These are phyloP conservation scores for Drosophila neutralis DNA, from an alignment of 2,888 invertebrate genomes.

Conservation along the genomic window DNA sequence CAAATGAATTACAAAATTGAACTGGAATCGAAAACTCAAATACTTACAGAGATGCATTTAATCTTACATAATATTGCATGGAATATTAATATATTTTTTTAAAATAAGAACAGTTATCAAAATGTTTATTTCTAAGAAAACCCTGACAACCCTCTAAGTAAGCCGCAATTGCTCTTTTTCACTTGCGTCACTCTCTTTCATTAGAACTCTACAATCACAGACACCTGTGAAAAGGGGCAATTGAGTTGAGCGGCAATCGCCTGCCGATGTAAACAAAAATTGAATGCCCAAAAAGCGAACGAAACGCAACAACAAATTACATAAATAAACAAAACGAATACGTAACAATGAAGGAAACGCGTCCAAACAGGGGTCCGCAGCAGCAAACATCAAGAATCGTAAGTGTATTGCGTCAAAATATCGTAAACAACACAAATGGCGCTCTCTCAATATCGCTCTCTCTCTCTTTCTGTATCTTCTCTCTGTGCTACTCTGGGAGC, in stretches of 20 bases:
- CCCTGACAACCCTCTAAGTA: conserved; percentile 60
- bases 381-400: conserved; percentile 1
- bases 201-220: conserved; percentile 49
- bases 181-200: conserved; percentile 34
- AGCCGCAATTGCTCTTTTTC: conserved; percentile 8
- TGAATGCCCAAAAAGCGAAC: conserved; percentile 13
- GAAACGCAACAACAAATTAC: conserved; percentile 27
- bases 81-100: neutral
- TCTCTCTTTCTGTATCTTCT: conserved; percentile 3
- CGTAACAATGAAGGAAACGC: conserved; percentile 56
- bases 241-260: conserved; percentile 51
- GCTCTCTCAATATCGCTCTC: conserved; percentile 6
- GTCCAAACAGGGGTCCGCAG: conserved; percentile 29
- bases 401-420: conserved; percentile 38
- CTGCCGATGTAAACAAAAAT: conserved; percentile 60
- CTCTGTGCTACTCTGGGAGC: conserved; percentile 11
- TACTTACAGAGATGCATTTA: neutral
- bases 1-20: neutral
- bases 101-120: neutral
- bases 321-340: conserved; percentile 39
- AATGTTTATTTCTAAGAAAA: neutral
- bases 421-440: conserved; percentile 37
- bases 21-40: neutral
- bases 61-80: neutral
- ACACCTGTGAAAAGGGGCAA: conserved; percentile 71